Conservation (phyloP, 1,140 invertebrate genomes). For the Phymorhynchus buccinoides region DNA sequence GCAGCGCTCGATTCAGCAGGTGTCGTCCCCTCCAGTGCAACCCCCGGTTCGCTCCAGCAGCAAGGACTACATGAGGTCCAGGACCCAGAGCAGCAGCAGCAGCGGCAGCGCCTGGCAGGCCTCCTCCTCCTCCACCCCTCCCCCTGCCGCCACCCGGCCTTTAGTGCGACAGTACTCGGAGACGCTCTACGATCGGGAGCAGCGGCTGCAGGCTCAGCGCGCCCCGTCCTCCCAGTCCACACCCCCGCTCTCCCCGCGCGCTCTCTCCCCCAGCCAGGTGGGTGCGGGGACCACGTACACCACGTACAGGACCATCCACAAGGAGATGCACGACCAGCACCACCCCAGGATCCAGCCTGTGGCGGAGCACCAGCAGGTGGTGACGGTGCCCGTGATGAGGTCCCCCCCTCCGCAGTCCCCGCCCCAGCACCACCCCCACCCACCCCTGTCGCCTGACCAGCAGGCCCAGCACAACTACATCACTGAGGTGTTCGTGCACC, state of each 20-base stretch:
- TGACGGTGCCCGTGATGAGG: conserved; percentile 31
- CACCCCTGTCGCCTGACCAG: neutral
- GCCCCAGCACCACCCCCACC: conserved; percentile 49
- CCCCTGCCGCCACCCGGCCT: conserved; percentile 27
- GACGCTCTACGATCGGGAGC: conserved; percentile 73
- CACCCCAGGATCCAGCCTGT: conserved; percentile 30
- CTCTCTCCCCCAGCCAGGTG: conserved; percentile 26
- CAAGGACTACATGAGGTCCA: conserved; percentile 62
- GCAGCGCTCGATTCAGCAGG: conserved; percentile 74
- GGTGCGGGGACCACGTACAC: conserved; percentile 51
- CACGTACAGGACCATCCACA: conserved; percentile 56
- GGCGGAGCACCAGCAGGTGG: conserved; percentile 38
- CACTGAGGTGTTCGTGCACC: conserved; percentile 67
- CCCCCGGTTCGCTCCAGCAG: conserved; percentile 74
- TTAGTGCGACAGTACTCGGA: conserved; percentile 73
- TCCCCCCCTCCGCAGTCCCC: conserved; percentile 33
- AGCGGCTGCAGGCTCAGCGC: conserved; percentile 43
- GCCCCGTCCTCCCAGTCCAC: conserved; percentile 43
- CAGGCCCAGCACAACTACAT: conserved; percentile 59
- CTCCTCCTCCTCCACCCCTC: conserved; percentile 35
- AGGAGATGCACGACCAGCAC: conserved; percentile 49
- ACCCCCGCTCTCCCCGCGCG: conserved; percentile 51
- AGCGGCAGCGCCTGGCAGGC: conserved; percentile 46
- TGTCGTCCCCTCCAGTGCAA: conserved; percentile 74
- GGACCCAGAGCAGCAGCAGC: conserved; percentile 53